These are phyloP conservation scores for Potamilus streckersoni DNA, from an alignment of 1,140 invertebrate species.

Conservation along the genomic window DNA sequence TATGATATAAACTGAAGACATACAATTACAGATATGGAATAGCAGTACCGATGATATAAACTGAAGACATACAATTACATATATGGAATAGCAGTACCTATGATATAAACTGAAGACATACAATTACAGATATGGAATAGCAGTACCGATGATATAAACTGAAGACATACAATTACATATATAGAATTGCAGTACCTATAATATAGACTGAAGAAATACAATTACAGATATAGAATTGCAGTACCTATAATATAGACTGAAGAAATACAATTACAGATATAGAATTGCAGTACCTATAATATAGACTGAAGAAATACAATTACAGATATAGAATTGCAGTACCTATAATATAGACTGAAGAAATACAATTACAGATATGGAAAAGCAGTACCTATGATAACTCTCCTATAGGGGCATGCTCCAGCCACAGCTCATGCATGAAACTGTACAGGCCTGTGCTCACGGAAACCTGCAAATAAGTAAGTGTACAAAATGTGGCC, in stretches of 20 bases:
- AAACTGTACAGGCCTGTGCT: constrained; percentile 94
- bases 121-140: no score
- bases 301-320: no score
- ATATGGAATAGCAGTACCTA: constrained; percentile 64
- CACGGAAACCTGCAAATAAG: constrained; percentile 87
- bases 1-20: no score
- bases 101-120: no score
- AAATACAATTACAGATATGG: no score
- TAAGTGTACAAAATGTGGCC: background rate
- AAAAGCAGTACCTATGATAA: constrained; percentile 76
- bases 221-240: no score
- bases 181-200: constrained; percentile 69
- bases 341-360: constrained; percentile 85
- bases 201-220: no score
- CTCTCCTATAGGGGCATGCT: constrained; percentile 98
- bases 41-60: constrained; percentile 78
- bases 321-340: background rate
- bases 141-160: constrained; percentile 80
- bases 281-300: constrained; percentile 72
- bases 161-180: no score
- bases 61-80: no score
- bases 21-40: no score
- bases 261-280: no score
- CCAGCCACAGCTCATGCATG: constrained; percentile 96
- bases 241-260: constrained; percentile 83